Evolutionary conservation across 1,140 invertebrate species (phyloP), one percentile per base, ranked within the genome.

Genomic region (Nylanderia fulva): DNA sequence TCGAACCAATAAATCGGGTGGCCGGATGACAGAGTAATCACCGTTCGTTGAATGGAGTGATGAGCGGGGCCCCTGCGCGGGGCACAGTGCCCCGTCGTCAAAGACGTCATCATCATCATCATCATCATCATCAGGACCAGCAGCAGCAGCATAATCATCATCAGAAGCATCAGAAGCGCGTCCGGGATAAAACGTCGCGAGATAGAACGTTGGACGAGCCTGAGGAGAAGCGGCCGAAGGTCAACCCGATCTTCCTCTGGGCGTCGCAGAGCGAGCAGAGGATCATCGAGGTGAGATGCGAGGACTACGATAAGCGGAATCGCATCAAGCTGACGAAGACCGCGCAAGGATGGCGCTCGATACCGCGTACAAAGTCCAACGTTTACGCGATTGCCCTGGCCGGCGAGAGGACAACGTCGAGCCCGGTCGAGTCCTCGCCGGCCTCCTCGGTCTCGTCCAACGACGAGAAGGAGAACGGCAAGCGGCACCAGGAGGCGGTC

Each of bases 281-380:
- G 91, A 97, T 98, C 90, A 96, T 97, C 91, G 97, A 97, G 93
- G 97, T 98, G 86, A 96, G 96, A 92, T 98, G 97, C 94, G 97
- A 98, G 93, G 97, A 98, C 92, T 98, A 98, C 95, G 97, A 98
- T 94, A 96, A 97, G 91, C 95, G 97, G 54, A 98, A 98, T 94
- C 96, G 97, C 15, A 97, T 98, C 84, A 96, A 97, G 85, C 94
- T 98, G 88, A 97, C 97, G 68, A 97, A 97, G 91, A 98, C 97
- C 4, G 95, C 97, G 2, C 95, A 96, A 90, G 97, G 97, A 90
- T 98, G 97, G 97, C 96, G 97, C 56, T 97, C 97, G 27, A 97
- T 97, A 94, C 97, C 97, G 82, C 95, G 97, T 75, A 97, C 97
- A 80, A 95, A 96, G 90, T 96, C 96, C 48, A 96, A 96, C 88